Evolutionary conservation across 2,113 vertebrate genomes (phyloP), one percentile per base, ranked within the genome.

Genomic region (Antidorcas marsupialis): DNA sequence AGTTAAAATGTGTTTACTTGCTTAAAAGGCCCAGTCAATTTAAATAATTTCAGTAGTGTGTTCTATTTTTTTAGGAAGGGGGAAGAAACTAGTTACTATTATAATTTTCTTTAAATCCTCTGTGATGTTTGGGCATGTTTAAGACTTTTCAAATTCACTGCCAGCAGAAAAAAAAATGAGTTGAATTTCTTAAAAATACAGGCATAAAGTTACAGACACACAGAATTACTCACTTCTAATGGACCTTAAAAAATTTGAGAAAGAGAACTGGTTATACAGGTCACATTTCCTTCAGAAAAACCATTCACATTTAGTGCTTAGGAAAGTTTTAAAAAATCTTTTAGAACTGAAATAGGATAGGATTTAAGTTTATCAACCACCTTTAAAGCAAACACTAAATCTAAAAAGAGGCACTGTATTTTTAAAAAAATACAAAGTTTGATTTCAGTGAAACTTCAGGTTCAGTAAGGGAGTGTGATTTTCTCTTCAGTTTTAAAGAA

Each of bases 1-100:
- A 99, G 99, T 99, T 99, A 99, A 99, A 99, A 99, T 99, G 99
- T 99, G 99, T 99, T 99, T 99, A 99, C 99, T 99, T 99, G 99
- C 99, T 99, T 99, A 99, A 99, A 99, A 99, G 99, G 98, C 98
- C 99, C 98, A 98, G 98, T 98, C 99, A 98, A 99, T 99, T 99
- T 99, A 99, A 99, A 99, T 99, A 99, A 99, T 99, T 99, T 99
- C 99, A 98, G 98, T 98, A 98, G 98, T 98, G 98, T 98, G 98
- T 87, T 98, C 97, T 98, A 94, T 98, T 98, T 99, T 98, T 86
- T 89, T 57, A 15, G 82, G 95, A 57, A 39, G 92, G 96, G 98
- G 62, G 93, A 95, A 95, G 97, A 98, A 98, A 98, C 89, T n/a
- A 97, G 98, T 98, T 98, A 98, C 98, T 99, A 98, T 98, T 99